Conservation (phyloP, 2,888 invertebrate genomes). For the Holacanthella duospinosa region DNA sequence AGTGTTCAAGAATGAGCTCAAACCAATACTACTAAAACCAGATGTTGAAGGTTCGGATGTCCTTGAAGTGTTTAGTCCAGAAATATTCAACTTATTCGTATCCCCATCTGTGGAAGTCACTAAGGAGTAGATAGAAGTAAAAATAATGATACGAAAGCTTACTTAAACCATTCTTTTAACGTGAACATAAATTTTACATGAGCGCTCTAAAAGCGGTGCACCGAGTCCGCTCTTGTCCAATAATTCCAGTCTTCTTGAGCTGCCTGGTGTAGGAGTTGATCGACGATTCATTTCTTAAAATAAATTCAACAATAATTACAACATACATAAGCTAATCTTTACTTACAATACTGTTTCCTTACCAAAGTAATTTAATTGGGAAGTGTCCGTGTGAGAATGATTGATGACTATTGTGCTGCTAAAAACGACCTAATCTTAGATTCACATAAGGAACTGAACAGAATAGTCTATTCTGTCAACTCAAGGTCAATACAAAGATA, state of each 20-base stretch:
- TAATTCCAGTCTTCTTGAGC: not conserved
- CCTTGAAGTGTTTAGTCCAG: not conserved
- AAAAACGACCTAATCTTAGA: no score
- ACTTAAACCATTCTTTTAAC: not conserved
- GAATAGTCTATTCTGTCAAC: no score
- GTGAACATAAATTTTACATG: not conserved
- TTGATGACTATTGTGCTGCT: no score
- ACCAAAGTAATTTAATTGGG: not conserved
- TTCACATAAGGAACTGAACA: no score
- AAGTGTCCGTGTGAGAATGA: no score
- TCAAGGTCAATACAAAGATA: no score
- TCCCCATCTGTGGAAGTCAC: not conserved
- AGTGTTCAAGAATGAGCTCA: no score
- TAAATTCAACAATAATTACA: no score
- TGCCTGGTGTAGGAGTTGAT: not conserved
- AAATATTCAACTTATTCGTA: not conserved
- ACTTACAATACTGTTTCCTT: not conserved
- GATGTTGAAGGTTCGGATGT: not conserved
- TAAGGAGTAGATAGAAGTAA: not conserved
- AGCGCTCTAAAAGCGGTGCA: not conserved
- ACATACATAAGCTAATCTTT: no score
- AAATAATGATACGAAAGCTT: not conserved
- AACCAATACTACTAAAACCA: no score
- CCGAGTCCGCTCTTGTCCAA: not conserved
- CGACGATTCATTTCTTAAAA: not conserved